These are phyloP conservation scores for Parapsyche elsis DNA, from an alignment of 1,140 invertebrate genomes.

Conservation along the genomic window DNA sequence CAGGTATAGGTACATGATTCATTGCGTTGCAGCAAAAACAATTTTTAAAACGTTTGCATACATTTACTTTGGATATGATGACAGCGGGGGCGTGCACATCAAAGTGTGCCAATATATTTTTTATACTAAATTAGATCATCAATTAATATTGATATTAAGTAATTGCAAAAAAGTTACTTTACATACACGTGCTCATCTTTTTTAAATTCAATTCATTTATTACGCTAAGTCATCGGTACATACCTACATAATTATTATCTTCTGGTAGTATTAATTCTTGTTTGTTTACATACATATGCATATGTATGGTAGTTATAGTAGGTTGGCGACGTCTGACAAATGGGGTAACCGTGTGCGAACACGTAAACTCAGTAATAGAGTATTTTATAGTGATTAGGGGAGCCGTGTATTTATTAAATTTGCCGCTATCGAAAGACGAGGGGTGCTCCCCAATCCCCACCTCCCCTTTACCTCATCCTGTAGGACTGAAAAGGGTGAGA, in stretches of 20 bases:
- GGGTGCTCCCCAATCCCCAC: neutral
- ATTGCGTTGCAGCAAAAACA: too few relatives aligned
- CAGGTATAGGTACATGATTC: too few relatives aligned
- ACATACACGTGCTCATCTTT: neutral
- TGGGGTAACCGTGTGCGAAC: neutral
- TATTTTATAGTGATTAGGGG: slow-evolving; percentile 52
- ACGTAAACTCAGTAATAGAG: slow-evolving; percentile 42
- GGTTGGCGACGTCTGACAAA: neutral
- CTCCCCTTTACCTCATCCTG: neutral
- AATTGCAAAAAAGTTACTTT: neutral
- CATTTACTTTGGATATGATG: neutral
- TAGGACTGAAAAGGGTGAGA: neutral
- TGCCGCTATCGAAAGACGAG: slow-evolving; percentile 32
- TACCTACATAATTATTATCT: too few relatives aligned
- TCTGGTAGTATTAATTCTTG: too few relatives aligned
- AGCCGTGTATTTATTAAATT: slow-evolving; percentile 50
- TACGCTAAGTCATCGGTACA: too few relatives aligned
- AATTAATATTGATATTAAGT: neutral
- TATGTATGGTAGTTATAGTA: too few relatives aligned
- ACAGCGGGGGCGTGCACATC: slow-evolving; percentile 11
- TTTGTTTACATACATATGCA: too few relatives aligned
- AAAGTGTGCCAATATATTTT: neutral
- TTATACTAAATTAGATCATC: neutral
- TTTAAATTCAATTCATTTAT: too few relatives aligned
- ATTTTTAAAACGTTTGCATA: neutral